A percentile compares a stretch with the other conserved stretches of the same genome.
Conservation (phyloP, 2,113 vertebrate genomes). For the Chamaea fasciata region DNA sequence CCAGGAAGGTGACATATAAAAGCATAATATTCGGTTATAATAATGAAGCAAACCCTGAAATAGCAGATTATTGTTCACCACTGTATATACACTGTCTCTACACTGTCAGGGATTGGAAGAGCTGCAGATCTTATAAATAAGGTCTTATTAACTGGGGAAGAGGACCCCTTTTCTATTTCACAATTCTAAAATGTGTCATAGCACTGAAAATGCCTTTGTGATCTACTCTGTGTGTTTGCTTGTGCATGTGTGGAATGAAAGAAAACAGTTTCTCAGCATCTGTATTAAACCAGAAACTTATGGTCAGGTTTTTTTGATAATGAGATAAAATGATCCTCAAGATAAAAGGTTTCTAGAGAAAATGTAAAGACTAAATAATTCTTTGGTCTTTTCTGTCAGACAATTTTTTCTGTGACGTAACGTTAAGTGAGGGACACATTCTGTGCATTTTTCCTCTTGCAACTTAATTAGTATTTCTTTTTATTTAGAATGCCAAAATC, state of each 20-base stretch:
- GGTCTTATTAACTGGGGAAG: neutral
- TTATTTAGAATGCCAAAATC: neutral
- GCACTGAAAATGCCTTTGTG: neutral
- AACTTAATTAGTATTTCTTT: neutral
- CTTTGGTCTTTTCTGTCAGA: neutral
- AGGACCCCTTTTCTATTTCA: neutral
- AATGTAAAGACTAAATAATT: neutral
- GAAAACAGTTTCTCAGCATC: neutral
- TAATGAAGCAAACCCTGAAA: slow-evolving; percentile 6
- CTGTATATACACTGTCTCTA: neutral
- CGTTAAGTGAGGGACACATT: neutral
- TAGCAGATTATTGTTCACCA: neutral
- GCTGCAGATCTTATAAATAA: neutral
- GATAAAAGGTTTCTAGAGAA: neutral
- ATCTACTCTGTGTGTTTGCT: neutral
- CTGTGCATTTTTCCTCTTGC: neutral
- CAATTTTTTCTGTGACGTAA: neutral
- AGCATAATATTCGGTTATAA: neutral
- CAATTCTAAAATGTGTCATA: neutral
- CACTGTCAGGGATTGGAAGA: neutral
- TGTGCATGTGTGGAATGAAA: neutral
- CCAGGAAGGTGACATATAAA: neutral
- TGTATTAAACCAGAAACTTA: neutral
- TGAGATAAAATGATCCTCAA: neutral
- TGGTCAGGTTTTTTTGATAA: neutral